Evolutionary conservation across 2,113 vertebrate species (phyloP).

Genomic region (Toxotes chatareus): DNA sequence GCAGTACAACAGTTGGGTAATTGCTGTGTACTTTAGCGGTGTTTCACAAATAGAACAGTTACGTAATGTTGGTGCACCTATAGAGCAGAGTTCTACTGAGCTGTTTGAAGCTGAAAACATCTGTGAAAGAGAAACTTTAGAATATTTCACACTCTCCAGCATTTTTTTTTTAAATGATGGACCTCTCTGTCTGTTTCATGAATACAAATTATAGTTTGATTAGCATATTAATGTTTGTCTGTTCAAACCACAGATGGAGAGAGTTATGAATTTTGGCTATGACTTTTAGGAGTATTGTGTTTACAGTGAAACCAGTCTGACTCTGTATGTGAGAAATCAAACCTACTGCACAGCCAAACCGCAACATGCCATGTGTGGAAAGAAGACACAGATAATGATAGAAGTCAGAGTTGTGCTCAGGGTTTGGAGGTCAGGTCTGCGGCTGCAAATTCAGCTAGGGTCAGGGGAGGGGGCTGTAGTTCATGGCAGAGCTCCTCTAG

Average conservation of each 20-base stretch:
- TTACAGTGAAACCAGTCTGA: too few species aligned
- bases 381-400: not conserved
- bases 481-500: not conserved
- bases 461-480: not conserved
- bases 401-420: too few species aligned
- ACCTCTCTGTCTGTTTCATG: too few species aligned
- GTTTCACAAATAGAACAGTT: conserved; percentile 68
- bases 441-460: not conserved
- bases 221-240: too few species aligned
- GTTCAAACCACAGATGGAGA: too few species aligned
- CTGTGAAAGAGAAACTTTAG: conserved; percentile 1
- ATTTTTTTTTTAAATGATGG: not conserved
- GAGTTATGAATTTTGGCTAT: too few species aligned
- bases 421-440: not conserved
- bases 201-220: too few species aligned
- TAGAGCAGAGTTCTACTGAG: not conserved
- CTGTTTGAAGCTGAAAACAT: conserved; percentile 8
- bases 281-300: too few species aligned
- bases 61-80: conserved; percentile 39
- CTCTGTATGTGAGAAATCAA: not conserved
- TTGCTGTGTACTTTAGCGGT: conserved; percentile 72
- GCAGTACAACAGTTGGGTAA: conserved; percentile 73
- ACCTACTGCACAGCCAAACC: not conserved
- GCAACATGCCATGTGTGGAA: not conserved
- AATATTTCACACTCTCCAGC: not conserved